phyloP scores from a whole-genome alignment of 1,140 invertebrate genomes.

The Scaptomyza hsui region DNA sequence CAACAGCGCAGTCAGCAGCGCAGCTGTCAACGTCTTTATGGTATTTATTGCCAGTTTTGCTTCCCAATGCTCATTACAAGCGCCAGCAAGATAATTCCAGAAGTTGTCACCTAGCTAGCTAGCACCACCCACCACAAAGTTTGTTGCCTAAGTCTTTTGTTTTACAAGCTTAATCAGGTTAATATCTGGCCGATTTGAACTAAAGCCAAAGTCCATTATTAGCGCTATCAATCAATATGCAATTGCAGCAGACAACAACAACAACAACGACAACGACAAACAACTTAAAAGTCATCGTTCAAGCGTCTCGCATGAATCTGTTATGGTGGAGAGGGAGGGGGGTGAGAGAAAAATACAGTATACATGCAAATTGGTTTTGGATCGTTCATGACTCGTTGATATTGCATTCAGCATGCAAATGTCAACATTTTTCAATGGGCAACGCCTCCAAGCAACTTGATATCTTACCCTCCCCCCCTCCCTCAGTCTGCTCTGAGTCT shows the following conservation, averaged over 20 bases:
- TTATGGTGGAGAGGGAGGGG: no score
- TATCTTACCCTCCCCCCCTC: not conserved
- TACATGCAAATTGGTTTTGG: constrained; percentile 62
- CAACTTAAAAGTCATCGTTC: constrained; percentile 15
- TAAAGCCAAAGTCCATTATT: constrained; percentile 33
- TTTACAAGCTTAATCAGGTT: constrained; percentile 22
- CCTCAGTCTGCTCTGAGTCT: constrained; percentile 2
- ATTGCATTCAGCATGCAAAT: constrained; percentile 76
- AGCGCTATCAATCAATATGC: constrained; percentile 32
- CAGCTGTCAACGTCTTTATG: not conserved
- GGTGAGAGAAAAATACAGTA: constrained; percentile 15
- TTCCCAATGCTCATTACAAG: constrained; percentile 6
- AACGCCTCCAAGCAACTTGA: not conserved
- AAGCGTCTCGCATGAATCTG: not conserved
- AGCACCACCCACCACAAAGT: constrained; percentile 45
- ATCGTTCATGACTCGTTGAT: constrained; percentile 60
- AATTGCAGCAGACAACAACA: constrained; percentile 28
- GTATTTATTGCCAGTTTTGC: constrained; percentile 11
- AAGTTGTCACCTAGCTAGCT: not conserved
- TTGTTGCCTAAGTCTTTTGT: constrained; percentile 75
- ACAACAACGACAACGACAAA: constrained; percentile 10
- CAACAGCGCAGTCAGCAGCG: constrained; percentile 37
- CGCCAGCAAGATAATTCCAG: constrained; percentile 16
- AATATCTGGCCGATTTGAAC: constrained; percentile 1
- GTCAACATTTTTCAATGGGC: constrained; percentile 59